phyloP scores from a whole-genome alignment of 1,140 invertebrate genomes.

The Schlechtendalia chinensis region DNA sequence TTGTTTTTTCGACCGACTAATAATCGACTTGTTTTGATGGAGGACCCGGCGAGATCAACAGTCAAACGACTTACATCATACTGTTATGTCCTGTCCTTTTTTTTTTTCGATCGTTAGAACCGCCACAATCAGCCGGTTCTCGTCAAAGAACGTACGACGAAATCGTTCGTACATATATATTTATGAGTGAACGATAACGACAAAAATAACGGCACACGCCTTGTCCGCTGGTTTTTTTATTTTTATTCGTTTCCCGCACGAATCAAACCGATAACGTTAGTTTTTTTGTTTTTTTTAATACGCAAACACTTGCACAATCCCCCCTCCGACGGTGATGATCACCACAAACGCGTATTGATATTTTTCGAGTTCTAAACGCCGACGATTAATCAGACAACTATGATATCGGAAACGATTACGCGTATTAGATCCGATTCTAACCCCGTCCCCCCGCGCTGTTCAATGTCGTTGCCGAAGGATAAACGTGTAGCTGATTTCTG shows the following conservation, averaged over 20 bases:
- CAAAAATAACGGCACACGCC: not conserved
- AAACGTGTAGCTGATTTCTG: too few species aligned
- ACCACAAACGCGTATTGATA: too few species aligned
- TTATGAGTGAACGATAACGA: too few species aligned
- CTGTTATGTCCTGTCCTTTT: not conserved
- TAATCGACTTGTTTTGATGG: slow-evolving; percentile 13
- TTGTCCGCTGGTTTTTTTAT: not conserved
- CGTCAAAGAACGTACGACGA: not conserved
- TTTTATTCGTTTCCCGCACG: not conserved
- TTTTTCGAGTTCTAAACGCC: too few species aligned
- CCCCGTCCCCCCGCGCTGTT: too few species aligned
- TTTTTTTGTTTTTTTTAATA: too few species aligned
- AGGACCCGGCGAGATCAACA: not conserved
- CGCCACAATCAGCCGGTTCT: not conserved
- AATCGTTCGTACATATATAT: not conserved
- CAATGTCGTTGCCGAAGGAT: slow-evolving; percentile 25
- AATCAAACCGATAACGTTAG: not conserved
- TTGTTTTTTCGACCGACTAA: not conserved
- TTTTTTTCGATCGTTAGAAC: not conserved
- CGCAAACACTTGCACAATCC: too few species aligned
- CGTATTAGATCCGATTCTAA: too few species aligned
- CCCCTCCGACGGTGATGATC: too few species aligned
- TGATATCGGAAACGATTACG: too few species aligned
- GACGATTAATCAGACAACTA: too few species aligned
- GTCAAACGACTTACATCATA: slow-evolving; percentile 11